Percentiles rank a stretch among this genome's conserved stretches.
Evolutionary conservation across 2,888 invertebrate species (phyloP).

Genomic region (Sceliomorpha sp.): DNA sequence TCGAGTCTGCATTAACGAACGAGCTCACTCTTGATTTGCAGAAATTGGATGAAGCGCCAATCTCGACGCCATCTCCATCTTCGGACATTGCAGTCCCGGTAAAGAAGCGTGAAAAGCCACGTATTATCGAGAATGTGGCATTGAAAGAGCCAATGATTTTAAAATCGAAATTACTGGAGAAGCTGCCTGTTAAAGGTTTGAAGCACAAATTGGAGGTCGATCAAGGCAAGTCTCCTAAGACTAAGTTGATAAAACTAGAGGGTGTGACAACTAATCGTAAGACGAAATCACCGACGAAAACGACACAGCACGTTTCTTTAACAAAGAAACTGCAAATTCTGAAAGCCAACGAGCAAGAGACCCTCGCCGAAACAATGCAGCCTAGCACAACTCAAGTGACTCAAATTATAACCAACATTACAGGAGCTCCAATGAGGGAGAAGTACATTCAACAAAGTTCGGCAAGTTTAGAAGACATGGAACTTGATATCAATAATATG

Average conservation of each 20-base stretch:
- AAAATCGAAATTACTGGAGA: slow-evolving; percentile 73
- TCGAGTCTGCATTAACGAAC: slow-evolving; percentile 45
- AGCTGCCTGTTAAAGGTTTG: slow-evolving; percentile 63
- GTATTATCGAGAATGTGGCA: slow-evolving; percentile 76
- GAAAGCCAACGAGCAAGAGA: slow-evolving; percentile 67
- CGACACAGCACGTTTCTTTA: slow-evolving; percentile 47
- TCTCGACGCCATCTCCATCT: slow-evolving; percentile 61
- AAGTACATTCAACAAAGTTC: slow-evolving; percentile 73
- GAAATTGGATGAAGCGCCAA: slow-evolving; percentile 63
- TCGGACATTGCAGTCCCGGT: slow-evolving; percentile 69
- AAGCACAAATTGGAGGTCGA: slow-evolving; percentile 75
- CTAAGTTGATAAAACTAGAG: slow-evolving; percentile 72
- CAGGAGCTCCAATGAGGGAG: slow-evolving; percentile 54
- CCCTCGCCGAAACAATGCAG: slow-evolving; percentile 36
- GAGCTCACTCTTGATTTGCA: slow-evolving; percentile 59
- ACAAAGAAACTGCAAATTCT: slow-evolving; percentile 68
- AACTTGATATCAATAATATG: slow-evolving; percentile 88
- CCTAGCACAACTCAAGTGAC: slow-evolving; percentile 13
- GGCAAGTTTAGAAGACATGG: slow-evolving; percentile 73
- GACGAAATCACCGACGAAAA: slow-evolving; percentile 57
- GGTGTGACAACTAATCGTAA: slow-evolving; percentile 60
- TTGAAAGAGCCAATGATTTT: slow-evolving; percentile 75
- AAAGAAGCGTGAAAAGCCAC: slow-evolving; percentile 77
- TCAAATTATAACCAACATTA: slow-evolving; percentile 42
- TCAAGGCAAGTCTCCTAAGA: slow-evolving; percentile 51